phyloP scores from a whole-genome alignment of 1,140 invertebrate genomes.

The Metopolophium dirhodum region DNA sequence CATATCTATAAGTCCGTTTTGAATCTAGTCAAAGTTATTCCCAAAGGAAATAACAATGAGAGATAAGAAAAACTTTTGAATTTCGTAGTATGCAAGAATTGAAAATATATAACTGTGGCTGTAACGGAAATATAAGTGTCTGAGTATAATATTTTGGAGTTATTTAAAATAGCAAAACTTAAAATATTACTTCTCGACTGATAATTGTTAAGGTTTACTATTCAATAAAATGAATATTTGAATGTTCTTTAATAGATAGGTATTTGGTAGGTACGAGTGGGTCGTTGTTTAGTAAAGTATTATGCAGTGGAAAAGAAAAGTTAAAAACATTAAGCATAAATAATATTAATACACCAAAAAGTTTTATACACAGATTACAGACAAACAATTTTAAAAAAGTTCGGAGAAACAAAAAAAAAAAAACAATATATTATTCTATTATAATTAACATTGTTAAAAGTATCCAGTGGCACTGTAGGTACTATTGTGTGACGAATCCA shows the following conservation, averaged over 20 bases:
- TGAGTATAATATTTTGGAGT: background rate
- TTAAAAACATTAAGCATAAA: background rate
- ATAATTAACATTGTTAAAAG: background rate
- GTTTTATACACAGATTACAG: background rate
- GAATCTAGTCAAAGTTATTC: too few relatives aligned
- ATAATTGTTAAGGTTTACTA: too few relatives aligned
- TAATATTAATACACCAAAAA: background rate
- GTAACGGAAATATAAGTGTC: background rate
- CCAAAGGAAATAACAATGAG: background rate
- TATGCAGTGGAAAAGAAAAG: background rate
- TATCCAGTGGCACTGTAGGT: background rate
- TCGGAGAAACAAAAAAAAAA: background rate
- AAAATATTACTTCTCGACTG: too few relatives aligned
- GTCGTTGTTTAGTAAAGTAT: background rate
- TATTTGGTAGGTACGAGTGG: too few relatives aligned
- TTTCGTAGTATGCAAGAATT: background rate
- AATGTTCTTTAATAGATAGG: too few relatives aligned
- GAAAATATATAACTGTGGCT: background rate
- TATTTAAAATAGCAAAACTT: background rate
- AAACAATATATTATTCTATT: background rate
- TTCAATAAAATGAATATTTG: too few relatives aligned
- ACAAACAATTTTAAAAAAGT: background rate
- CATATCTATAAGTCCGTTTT: background rate
- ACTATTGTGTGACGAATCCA: background rate
- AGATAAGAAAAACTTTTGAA: background rate